Evolutionary conservation across 37 sponge, comb jelly and placozoan genomes (phyloP), one percentile per base, ranked within the genome.

Genomic region (Dysidea cf. avara): DNA sequence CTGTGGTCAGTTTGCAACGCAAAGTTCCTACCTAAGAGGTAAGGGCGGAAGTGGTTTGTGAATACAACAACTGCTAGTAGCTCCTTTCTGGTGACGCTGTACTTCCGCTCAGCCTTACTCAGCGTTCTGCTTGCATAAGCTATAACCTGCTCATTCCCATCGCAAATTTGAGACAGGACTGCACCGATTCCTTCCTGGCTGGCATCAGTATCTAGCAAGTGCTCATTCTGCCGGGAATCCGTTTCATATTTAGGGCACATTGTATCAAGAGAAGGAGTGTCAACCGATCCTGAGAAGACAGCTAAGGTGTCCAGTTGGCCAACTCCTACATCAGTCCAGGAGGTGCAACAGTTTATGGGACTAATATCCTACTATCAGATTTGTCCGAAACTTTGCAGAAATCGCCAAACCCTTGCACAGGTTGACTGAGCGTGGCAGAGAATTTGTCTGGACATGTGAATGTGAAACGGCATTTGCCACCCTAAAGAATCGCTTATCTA

Each of bases 391-490:
- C 46, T 73, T 59, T 59, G 29, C 61, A 20, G 24, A 40, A 2
- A 35, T 73, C 56, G 71, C 71, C 56, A 53, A 51, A 53, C 71
- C 71, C 16, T 60, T 73, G 3, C 61, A 73, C 30, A 39, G 28
- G 43, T 22, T 59, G 39, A 46, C 28, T 3, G 62, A 73, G 49
- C 34, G 35, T 30, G 46, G 28, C 3, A 11, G 14, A 21, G 30
- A 57, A 18, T 73, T 73, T 37, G 29, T 11, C 11, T 73, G 74
- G 74, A 60, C 74, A 30, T 47, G 1, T 2, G 48, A 30, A 17
- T 38, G 31, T 22, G 46, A 59, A 16, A 49, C 50, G 5, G 74
- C 74, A 26, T 73, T 73, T 18, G n/a, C 16, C 9, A 36, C 60
- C 14, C 47, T 73, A 9, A 60, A 59, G 61, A 73, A 34, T 3